A percentile compares a stretch with the other conserved stretches of the same genome.
Evolutionary conservation across 1,140 invertebrate species (phyloP).

Genomic region (Papilio dardanus): DNA sequence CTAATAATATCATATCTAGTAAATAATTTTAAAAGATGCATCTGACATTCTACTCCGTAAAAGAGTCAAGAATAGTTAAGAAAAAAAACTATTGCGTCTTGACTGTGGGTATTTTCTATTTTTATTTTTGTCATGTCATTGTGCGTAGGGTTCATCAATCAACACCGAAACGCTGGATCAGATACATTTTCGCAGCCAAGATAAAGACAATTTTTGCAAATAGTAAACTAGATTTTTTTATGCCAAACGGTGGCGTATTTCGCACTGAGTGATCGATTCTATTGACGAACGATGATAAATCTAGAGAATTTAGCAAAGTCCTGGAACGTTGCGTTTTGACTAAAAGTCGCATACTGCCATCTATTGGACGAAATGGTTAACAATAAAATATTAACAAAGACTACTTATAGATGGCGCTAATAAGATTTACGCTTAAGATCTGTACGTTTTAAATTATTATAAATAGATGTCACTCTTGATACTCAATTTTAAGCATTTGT

Average conservation of each 20-base stretch:
- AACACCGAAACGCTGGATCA: background rate
- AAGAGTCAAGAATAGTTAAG: background rate
- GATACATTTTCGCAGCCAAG: background rate
- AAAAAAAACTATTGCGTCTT: background rate
- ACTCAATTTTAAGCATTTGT: background rate
- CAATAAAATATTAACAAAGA: background rate
- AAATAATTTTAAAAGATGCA: background rate
- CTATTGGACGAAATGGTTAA: background rate
- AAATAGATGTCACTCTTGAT: background rate
- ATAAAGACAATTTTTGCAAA: slow-evolving; percentile 15
- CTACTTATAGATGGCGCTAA: background rate
- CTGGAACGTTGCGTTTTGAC: no score
- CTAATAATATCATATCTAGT: background rate
- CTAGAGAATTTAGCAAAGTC: background rate
- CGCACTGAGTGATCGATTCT: background rate
- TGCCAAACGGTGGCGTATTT: background rate
- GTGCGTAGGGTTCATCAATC: slow-evolving; percentile 9
- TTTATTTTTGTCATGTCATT: background rate
- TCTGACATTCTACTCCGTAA: background rate
- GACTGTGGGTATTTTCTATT: background rate
- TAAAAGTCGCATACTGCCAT: background rate
- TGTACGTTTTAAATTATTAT: background rate
- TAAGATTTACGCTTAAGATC: background rate
- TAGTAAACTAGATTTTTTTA: slow-evolving; percentile 7
- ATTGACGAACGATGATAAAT: background rate